Conservation (phyloP, 2,113 vertebrate genomes). For the Istiophorus platypterus region DNA sequence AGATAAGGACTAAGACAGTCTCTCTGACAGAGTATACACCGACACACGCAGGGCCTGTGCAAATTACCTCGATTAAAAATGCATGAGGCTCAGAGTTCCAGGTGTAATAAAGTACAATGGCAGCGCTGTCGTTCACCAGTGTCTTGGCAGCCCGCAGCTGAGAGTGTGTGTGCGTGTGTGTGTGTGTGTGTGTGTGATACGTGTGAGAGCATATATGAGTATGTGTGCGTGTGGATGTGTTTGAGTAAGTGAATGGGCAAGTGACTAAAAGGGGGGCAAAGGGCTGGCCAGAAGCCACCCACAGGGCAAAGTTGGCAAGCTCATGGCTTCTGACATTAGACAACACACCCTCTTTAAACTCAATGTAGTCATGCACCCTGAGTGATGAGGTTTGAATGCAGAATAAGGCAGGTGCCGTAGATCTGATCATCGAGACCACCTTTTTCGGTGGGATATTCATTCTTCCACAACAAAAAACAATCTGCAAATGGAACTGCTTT, state of each 20-base stretch:
- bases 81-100: slow-evolving; percentile 82
- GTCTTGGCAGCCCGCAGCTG: slow-evolving; percentile 50
- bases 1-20: slow-evolving; percentile 62
- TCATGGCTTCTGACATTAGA: slow-evolving; percentile 45
- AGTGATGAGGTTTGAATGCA: background rate
- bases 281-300: slow-evolving; percentile 54
- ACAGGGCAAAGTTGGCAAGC: slow-evolving; percentile 53
- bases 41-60: slow-evolving; percentile 71
- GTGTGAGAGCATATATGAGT: slow-evolving; percentile 4
- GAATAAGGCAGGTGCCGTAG: background rate
- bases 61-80: slow-evolving; percentile 87
- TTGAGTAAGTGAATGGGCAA: slow-evolving; percentile 21
- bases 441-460: background rate
- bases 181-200: slow-evolving; percentile 5
- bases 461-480: slow-evolving; percentile 1
- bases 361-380: background rate
- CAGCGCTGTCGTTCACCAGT: slow-evolving; percentile 69
- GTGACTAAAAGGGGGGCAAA: slow-evolving; percentile 14
- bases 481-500: background rate
- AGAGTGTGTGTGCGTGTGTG: slow-evolving; percentile 22
- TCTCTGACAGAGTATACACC: slow-evolving; percentile 58
- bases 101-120: slow-evolving; percentile 83
- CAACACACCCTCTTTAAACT: slow-evolving; percentile 5
- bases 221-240: slow-evolving; percentile 3
- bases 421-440: background rate